phyloP scores from a whole-genome alignment of 2,888 invertebrate genomes.

The Helobdella robusta region DNA sequence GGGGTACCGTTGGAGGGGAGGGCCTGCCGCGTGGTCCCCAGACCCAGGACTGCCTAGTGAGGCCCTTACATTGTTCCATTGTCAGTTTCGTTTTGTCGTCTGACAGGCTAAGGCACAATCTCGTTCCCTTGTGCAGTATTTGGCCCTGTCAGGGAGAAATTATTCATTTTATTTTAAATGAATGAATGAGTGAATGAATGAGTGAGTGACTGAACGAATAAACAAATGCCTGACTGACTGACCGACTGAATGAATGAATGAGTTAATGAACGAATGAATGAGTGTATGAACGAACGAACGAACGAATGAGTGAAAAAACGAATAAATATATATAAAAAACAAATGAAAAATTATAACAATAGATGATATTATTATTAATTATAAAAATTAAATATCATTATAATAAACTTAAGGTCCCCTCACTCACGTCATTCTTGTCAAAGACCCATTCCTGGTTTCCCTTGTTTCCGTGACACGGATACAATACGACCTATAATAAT shows the following conservation, averaged over 20 bases:
- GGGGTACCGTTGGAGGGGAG: neutral
- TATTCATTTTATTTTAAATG: neutral
- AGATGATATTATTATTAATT: too few species aligned
- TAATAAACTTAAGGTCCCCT: neutral
- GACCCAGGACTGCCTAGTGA: neutral
- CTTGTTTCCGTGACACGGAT: constrained; percentile 52
- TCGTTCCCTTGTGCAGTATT: constrained; percentile 8
- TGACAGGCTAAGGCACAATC: constrained; percentile 15
- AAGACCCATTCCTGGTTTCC: constrained; percentile 53
- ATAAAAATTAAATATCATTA: too few species aligned
- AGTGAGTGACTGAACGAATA: too few species aligned
- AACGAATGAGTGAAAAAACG: too few species aligned
- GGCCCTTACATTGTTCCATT: neutral
- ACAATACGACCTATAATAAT: constrained; percentile 40
- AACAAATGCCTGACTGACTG: too few species aligned
- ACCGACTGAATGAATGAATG: too few species aligned
- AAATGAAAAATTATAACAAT: neutral
- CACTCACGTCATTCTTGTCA: neutral
- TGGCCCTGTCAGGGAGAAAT: neutral
- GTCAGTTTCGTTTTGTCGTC: constrained; percentile 8
- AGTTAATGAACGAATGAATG: too few species aligned
- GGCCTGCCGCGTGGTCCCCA: neutral
- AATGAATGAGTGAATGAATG: too few species aligned
- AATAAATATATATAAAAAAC: neutral
- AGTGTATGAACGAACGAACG: too few species aligned